Percentiles rank a stretch among this genome's conserved stretches.
These are phyloP conservation scores for Hirudinaria manillensis DNA, from an alignment of 2,888 invertebrate species.

Conservation along the genomic window DNA sequence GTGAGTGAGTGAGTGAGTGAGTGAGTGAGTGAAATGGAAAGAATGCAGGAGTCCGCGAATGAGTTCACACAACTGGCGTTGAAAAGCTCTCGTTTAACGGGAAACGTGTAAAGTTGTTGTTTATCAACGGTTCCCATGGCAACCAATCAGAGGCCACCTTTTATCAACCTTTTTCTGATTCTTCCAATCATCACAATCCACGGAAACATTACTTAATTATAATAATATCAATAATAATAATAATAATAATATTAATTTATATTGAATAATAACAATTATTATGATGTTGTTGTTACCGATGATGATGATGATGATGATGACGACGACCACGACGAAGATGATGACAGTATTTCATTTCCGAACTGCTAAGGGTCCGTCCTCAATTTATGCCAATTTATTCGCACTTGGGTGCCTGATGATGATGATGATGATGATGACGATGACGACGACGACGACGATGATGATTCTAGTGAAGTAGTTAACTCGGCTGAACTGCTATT, in stretches of 20 bases:
- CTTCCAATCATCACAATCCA: neutral
- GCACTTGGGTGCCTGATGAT: neutral
- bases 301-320: slow-evolving; percentile 26
- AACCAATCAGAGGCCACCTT: neutral
- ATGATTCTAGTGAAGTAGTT: slow-evolving; percentile 17
- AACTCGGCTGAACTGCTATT: too few relatives aligned
- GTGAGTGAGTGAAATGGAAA: neutral
- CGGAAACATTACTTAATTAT: neutral
- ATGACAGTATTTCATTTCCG: too few relatives aligned
- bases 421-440: slow-evolving; percentile 28
- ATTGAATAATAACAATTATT: too few relatives aligned
- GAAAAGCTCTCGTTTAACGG: too few relatives aligned
- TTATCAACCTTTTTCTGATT: neutral
- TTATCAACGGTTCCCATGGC: neutral
- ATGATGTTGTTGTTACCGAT: neutral
- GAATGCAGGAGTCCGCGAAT: too few relatives aligned
- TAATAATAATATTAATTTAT: too few relatives aligned
- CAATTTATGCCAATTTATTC: too few relatives aligned
- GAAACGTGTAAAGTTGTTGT: too few relatives aligned
- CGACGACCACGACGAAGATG: slow-evolving; percentile 17
- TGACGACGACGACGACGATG: slow-evolving; percentile 23
- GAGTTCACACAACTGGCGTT: too few relatives aligned
- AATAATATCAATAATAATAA: too few relatives aligned
- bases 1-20: slow-evolving; percentile 28
- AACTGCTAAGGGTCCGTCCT: too few relatives aligned